Evolutionary conservation across 2,888 invertebrate species (phyloP).

Genomic region (Dicyrtoma fusca): DNA sequence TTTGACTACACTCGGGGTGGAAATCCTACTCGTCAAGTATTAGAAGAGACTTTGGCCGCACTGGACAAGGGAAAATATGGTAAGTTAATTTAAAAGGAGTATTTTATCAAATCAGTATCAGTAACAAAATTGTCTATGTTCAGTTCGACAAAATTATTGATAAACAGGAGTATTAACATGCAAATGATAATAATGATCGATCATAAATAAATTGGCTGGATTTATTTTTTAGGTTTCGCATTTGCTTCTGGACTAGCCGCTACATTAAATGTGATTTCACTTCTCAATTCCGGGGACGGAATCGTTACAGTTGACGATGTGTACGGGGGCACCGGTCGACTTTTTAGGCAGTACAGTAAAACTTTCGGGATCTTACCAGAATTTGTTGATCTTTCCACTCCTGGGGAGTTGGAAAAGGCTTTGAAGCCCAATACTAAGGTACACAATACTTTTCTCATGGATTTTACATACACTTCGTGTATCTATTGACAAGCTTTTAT

Average conservation of each 20-base stretch:
- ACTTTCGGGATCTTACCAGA: conserved; percentile 60
- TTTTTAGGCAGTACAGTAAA: conserved; percentile 51
- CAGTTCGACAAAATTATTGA: background rate
- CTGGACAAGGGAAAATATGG: conserved; percentile 87
- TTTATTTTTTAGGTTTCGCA: conserved; percentile 47
- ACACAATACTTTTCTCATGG: background rate
- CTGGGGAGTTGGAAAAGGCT: conserved; percentile 60
- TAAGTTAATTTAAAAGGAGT: too few species aligned
- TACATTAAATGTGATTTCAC: conserved; percentile 72
- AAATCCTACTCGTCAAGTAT: conserved; percentile 86
- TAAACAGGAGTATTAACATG: background rate
- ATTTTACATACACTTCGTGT: too few species aligned
- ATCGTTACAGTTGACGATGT: conserved; percentile 53
- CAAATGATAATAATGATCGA: background rate
- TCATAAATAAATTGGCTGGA: background rate
- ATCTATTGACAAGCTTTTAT: too few species aligned
- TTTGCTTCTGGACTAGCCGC: conserved; percentile 93
- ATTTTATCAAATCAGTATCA: too few species aligned
- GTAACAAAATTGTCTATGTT: background rate
- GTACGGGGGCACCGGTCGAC: conserved; percentile 59
- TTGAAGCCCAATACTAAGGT: conserved; percentile 64
- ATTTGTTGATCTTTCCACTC: conserved; percentile 63
- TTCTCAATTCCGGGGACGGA: conserved; percentile 78
- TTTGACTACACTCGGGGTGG: conserved; percentile 92
- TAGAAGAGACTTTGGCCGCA: conserved; percentile 87